Evolutionary conservation across 2,888 invertebrate genomes (phyloP), one percentile per base, ranked within the genome.

Genomic region (Chymomyza caudatula): DNA sequence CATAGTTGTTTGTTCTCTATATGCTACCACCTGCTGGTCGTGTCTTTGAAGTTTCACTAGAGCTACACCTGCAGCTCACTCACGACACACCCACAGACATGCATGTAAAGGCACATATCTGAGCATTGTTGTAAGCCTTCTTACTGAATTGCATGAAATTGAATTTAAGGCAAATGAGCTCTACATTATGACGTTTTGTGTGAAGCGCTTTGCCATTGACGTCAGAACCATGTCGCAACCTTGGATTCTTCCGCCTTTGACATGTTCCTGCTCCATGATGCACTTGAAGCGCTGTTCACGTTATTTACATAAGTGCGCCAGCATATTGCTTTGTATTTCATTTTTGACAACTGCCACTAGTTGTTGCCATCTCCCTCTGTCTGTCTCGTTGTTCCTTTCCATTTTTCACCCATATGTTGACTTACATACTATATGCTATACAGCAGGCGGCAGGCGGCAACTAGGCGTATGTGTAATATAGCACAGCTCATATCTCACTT

Each of bases 111-210:
- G 51, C 37, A 17, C 49, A 47, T 63, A 42, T 51, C 25, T 51
- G 60, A 63, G 55, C 67, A 68, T 73, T 63, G 70, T 74, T 23
- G 59, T 81, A 78, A 86, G 82, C 74, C 84, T 76, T 80, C 85
- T 77, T 70, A 19, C 17, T 11, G 65, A 74, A 87, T 86, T 76
- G 73, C 76, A 72, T 84, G 78, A 80, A 77, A 81, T 85, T 65
- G 70, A 73, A 78, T 70, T 59, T 23, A 64, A 74, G 62, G 76
- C 86, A 84, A 87, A 87, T 87, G 86, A 87, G 87, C 86, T 88
- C 87, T 87, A 86, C 78, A 87, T 84, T 86, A 84, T 78, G 70
- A 73, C 85, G 65, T 71, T 78, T 78, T 84, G 68, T 76, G 73
- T 82, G 70, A 68, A 76, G 79, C 72, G 74, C 55, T 69, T 69